These are phyloP conservation scores for Stercorarius parasiticus DNA, from an alignment of 2,113 vertebrate species.

Conservation along the genomic window DNA sequence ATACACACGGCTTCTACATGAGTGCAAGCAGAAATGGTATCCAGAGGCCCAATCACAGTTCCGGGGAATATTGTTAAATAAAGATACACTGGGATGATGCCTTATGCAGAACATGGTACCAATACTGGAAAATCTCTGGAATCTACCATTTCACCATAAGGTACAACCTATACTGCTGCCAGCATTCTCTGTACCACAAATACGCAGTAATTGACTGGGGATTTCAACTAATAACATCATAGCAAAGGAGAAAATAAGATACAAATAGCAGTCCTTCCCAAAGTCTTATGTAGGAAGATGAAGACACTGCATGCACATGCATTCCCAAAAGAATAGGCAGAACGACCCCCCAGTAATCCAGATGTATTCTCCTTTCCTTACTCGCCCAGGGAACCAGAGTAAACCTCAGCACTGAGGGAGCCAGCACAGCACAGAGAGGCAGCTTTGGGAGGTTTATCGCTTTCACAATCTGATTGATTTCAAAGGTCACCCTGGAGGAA, in stretches of 20 bases:
- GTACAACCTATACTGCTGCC: background rate
- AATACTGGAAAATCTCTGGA: background rate
- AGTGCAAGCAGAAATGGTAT: background rate
- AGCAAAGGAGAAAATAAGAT: background rate
- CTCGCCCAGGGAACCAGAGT: background rate
- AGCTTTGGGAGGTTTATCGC: background rate
- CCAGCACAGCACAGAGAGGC: background rate
- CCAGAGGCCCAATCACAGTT: background rate
- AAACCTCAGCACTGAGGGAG: background rate
- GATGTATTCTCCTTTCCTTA: background rate
- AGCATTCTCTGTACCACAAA: background rate
- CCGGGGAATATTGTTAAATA: background rate
- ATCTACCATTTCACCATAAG: background rate
- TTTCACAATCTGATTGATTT: conserved; percentile 28
- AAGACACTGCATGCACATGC: background rate
- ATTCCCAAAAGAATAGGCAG: background rate
- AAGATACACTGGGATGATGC: background rate
- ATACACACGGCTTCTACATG: background rate
- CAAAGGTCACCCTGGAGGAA: conserved; percentile 48
- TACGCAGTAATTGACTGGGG: background rate
- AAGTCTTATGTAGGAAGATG: background rate
- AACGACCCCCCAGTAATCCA: background rate
- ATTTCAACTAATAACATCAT: background rate
- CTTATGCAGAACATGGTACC: background rate
- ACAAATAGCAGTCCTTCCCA: background rate